These are phyloP conservation scores for Leptodactylus fuscus DNA, from an alignment of 2,113 vertebrate species.

Conservation along the genomic window DNA sequence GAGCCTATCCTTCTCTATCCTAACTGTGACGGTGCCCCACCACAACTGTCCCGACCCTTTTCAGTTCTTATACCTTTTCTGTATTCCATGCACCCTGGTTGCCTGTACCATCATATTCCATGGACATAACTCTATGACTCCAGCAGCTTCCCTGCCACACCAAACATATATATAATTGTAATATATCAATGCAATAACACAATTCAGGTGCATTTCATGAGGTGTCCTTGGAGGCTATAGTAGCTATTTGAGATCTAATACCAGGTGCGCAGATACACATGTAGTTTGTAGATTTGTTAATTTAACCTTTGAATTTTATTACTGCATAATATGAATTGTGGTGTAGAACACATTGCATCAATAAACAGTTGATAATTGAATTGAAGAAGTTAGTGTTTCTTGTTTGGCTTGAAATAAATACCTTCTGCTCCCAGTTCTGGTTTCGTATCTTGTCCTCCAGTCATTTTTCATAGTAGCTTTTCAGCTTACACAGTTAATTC, in stretches of 20 bases:
- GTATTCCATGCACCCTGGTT: too few relatives aligned
- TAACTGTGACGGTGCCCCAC: too few relatives aligned
- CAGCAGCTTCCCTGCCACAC: too few relatives aligned
- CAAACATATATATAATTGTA: too few relatives aligned
- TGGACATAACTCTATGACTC: too few relatives aligned
- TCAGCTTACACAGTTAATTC: conserved; percentile 57
- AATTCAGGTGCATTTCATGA: background rate
- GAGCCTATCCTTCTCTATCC: too few relatives aligned
- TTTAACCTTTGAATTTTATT: background rate
- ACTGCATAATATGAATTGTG: background rate
- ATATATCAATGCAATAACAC: too few relatives aligned
- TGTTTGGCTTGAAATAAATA: conserved; percentile 52
- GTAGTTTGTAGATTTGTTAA: background rate
- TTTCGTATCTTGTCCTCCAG: conserved; percentile 49
- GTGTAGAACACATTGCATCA: background rate
- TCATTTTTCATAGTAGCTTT: conserved; percentile 55
- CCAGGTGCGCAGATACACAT: background rate
- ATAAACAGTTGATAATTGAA: conserved; percentile 9
- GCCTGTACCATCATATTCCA: too few relatives aligned
- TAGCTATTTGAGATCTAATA: background rate
- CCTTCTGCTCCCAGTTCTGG: conserved; percentile 7
- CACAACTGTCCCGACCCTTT: too few relatives aligned
- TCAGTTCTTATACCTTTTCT: too few relatives aligned
- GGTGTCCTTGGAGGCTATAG: background rate
- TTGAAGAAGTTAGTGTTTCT: conserved; percentile 28